Evolutionary conservation across 2,797 vertebrate species (phyloP), one percentile per base, ranked within the genome.

Genomic region (Gila robusta): DNA sequence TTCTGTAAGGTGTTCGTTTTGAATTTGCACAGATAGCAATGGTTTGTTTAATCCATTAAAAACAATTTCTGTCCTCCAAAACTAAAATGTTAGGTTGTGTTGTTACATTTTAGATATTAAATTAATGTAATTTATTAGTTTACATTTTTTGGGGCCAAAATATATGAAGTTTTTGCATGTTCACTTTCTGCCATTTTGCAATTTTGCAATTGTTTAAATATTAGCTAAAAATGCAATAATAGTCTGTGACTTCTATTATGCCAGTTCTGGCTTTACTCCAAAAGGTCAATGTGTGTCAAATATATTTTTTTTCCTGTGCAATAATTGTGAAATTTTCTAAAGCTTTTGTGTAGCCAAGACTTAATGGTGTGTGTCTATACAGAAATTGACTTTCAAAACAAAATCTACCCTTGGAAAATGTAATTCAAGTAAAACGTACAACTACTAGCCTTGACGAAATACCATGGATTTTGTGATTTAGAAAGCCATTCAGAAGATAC

Each of bases 401-500:
- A 41, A 79, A 79, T n/a, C 7, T 5, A 28, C 37, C 39, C 8
- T 59, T 16, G 56, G 37, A 59, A 39, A 79, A 41, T 28, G 44
- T 44, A 0, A 17, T 7, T 64, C 6, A 32, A 28, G 35, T 59
- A 79, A 23, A 79, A 39, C 3, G 32, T 78, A 26, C 32, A n/a
- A 4, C 69, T 37, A 64, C 77, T 39, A 39, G 37, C 37, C 8
- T 41, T 26, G 23, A 59, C 4, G 11, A 66, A 44, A 41, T 35
- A 28, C n/a, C 26, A n/a, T 52, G 44, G 21, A 26, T 52, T 28
- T 41, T 56, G 28, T 56, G 35, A 39, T 59, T 62, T 32, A 70
- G n/a, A 59, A 32, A 66, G 73, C 21, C 67, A 41, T 78, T 14
- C 19, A 54, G n/a, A 12, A 56, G 80, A 71, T 82, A 12, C 66